Evolutionary conservation across 1,140 invertebrate species (phyloP).

Genomic region (Lordiphosa mommai): DNA sequence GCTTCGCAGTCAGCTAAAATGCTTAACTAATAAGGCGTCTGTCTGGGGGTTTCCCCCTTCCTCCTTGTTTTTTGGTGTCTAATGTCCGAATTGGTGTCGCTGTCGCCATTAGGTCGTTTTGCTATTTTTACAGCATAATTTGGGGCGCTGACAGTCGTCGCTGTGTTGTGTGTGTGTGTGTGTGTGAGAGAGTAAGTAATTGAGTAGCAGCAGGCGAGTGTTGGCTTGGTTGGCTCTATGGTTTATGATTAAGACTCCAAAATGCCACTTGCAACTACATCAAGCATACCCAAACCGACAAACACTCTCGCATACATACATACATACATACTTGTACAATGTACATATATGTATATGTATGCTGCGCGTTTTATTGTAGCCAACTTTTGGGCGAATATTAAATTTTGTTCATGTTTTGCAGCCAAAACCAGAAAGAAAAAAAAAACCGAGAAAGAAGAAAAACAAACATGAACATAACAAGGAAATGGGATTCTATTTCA

Average conservation of each 20-base stretch:
- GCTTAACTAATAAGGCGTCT: slow-evolving; percentile 44
- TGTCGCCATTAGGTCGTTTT: slow-evolving; percentile 37
- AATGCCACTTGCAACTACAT: slow-evolving; percentile 24
- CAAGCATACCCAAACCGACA: neutral
- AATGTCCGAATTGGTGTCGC: slow-evolving; percentile 21
- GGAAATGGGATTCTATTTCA: slow-evolving; percentile 65
- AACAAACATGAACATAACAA: slow-evolving; percentile 19
- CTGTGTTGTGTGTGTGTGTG: slow-evolving; percentile 5
- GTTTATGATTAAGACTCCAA: slow-evolving; percentile 52
- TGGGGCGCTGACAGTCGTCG: slow-evolving; percentile 4
- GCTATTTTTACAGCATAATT: slow-evolving; percentile 69
- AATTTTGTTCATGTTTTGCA: slow-evolving; percentile 61
- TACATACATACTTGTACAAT: neutral
- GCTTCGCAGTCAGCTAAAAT: too few species aligned
- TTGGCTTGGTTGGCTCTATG: slow-evolving; percentile 13
- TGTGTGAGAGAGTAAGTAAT: neutral
- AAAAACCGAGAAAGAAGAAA: slow-evolving; percentile 13
- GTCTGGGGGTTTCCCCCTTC: slow-evolving; percentile 9
- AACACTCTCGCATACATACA: neutral
- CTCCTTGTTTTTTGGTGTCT: slow-evolving; percentile 4
- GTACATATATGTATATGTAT: neutral
- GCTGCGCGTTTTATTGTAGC: slow-evolving; percentile 49
- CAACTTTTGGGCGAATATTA: slow-evolving; percentile 62
- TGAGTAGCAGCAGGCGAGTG: neutral
- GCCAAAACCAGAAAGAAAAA: neutral